A percentile compares a stretch with the other conserved stretches of the same genome.
phyloP scores from a whole-genome alignment of 2,113 vertebrate species.

The Carlito syrichta region DNA sequence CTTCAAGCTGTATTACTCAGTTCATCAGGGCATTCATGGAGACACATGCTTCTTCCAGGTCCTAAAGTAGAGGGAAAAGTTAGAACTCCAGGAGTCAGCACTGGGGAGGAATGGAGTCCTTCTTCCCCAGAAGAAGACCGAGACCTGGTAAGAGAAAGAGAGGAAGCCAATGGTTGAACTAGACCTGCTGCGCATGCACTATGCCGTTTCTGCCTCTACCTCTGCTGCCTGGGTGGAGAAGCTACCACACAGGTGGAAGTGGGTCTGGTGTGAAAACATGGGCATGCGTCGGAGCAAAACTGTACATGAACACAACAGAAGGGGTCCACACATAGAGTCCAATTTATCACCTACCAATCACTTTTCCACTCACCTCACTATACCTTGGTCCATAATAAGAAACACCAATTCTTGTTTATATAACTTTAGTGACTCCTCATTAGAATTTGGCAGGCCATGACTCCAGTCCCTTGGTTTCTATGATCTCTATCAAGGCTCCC shows the following conservation, averaged over 20 bases:
- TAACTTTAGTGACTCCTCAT: neutral
- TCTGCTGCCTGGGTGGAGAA: neutral
- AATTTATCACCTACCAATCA: neutral
- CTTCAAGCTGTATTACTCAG: neutral
- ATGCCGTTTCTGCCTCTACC: neutral
- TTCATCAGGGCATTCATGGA: neutral
- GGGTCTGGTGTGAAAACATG: neutral
- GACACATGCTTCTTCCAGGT: neutral
- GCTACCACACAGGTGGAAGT: no score
- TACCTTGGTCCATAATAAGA: neutral
- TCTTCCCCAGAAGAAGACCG: neutral
- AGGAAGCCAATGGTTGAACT: accelerated
- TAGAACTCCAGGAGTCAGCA: neutral
- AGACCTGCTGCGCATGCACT: accelerated
- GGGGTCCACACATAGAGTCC: no score
- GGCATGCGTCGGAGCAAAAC: neutral
- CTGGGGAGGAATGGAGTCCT: neutral
- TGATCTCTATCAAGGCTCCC: neutral
- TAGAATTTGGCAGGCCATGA: neutral
- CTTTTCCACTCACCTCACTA: neutral
- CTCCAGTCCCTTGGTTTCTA: neutral
- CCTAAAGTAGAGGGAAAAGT: neutral
- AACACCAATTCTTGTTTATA: neutral
- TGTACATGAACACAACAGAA: neutral
- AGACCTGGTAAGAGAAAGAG: neutral